A percentile compares a stretch with the other conserved stretches of the same genome.
These are phyloP conservation scores for Urocyon cinereoargenteus DNA, from an alignment of 2,797 vertebrate genomes.

Conservation along the genomic window DNA sequence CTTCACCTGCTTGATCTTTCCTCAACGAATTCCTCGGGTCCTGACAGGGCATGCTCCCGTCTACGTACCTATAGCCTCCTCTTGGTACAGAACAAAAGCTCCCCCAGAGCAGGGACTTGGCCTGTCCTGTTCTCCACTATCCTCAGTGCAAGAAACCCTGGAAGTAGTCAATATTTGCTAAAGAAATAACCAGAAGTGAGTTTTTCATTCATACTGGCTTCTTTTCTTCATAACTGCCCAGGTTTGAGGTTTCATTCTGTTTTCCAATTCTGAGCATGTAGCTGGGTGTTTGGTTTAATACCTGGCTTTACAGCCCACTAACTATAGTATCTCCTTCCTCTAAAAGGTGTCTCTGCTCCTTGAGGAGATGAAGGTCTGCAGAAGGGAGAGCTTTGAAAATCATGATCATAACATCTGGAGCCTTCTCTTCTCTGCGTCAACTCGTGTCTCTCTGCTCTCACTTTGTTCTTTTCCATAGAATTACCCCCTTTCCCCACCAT, in stretches of 20 bases:
- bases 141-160: background rate
- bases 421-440: background rate
- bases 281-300: background rate
- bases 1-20: background rate
- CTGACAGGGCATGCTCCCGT: background rate
- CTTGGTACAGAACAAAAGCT: background rate
- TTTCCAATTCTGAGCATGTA: background rate
- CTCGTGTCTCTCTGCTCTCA: background rate
- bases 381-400: background rate
- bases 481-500: background rate
- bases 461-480: background rate
- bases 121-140: background rate
- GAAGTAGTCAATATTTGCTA: background rate
- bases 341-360: background rate
- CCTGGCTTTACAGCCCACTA: background rate
- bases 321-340: background rate
- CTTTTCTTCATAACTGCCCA: background rate
- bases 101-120: background rate
- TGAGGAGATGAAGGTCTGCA: background rate
- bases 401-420: too few relatives aligned
- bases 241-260: background rate
- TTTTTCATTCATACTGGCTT: background rate
- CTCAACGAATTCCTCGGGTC: accelerated
- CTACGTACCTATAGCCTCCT: accelerated
- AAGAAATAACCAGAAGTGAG: background rate